Evolutionary conservation across 2,113 vertebrate genomes (phyloP), one percentile per base, ranked within the genome.

Genomic region (Cyprinodon tularosa): DNA sequence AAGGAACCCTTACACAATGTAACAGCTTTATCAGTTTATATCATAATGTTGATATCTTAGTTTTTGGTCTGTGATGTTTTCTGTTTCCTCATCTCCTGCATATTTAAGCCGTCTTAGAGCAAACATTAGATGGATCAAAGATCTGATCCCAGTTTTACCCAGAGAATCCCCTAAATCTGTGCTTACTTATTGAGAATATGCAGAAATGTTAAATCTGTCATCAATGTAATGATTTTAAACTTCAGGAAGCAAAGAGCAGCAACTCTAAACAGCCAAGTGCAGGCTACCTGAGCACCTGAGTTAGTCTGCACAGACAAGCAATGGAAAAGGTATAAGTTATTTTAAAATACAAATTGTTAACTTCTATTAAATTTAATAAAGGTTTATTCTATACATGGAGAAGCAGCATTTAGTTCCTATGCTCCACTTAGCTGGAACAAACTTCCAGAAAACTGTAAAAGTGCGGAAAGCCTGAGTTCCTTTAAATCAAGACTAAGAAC

Each of bases 21-120:
- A 66, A 22, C 42, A 47, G n/a, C n/a, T 74, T 53, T 68, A 73
- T 73, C 70, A 67, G 57, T 14, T 63, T 38, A 67, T 13, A 62
- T 17, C 12, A 38, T 29, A 20, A 40, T n/a, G 11, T 12, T 29
- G 39, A 57, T 57, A 57, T 3, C 17, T 57, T 9, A 57, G 50
- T 20, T 57, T 57, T 57, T 57, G 50, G 17, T 57, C 9, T 8
- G 9, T 45, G 44, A 10, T 12, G 12, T 45, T 10, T 45, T 45
- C 44, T 45, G 5, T 45, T 10, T 45, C 44, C 44, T 45, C 44
- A 8, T 2, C 44, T 45, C 44, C 9, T 45, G 12, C 12, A 10
- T 8, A 10, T 45, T 45, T 10, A 10, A 11, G 44, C 6, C 3
- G 44, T 45, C 12, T 45, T 45, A 45, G 9, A 45, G 2, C 44